Conservation (phyloP, 1,140 invertebrate species). For the Macrosteles quadrilineatus region DNA sequence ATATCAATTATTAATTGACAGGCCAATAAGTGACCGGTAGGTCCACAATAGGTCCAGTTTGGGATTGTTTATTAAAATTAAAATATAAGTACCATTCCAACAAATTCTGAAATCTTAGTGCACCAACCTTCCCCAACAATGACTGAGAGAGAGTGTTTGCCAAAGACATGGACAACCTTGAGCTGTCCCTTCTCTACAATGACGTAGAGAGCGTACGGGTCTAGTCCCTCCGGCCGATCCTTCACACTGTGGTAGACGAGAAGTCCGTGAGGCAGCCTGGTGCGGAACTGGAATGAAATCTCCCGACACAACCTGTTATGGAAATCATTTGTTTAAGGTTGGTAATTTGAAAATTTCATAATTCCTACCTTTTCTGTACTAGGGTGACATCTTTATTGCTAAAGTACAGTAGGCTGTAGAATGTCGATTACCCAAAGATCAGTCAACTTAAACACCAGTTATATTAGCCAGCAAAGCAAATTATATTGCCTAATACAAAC, state of each 20-base stretch:
- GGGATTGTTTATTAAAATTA: too few relatives aligned
- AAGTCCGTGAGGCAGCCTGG: constrained; percentile 80
- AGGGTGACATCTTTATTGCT: too few relatives aligned
- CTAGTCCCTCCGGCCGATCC: constrained; percentile 69
- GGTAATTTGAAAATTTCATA: constrained; percentile 72
- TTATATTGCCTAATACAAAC: too few relatives aligned
- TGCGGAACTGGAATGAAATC: constrained; percentile 86
- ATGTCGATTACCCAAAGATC: too few relatives aligned
- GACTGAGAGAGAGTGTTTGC: constrained; percentile 78
- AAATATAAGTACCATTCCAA: too few relatives aligned
- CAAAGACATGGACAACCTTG: constrained; percentile 88
- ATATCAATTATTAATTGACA: too few relatives aligned
- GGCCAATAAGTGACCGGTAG: too few relatives aligned
- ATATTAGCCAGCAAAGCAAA: too few relatives aligned
- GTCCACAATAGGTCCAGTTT: too few relatives aligned
- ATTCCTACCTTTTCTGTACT: constrained; percentile 45
- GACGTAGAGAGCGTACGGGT: constrained; percentile 84
- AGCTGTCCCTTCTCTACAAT: constrained; percentile 87
- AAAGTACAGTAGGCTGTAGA: too few relatives aligned
- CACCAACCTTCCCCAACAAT: constrained; percentile 77
- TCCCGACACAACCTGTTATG: constrained; percentile 72
- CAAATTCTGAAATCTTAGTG: too few relatives aligned
- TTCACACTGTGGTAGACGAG: constrained; percentile 88
- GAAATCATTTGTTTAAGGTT: constrained; percentile 88
- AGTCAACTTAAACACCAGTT: too few relatives aligned